Conservation (phyloP, 1,140 invertebrate genomes). For the Helicoverpa zea region DNA sequence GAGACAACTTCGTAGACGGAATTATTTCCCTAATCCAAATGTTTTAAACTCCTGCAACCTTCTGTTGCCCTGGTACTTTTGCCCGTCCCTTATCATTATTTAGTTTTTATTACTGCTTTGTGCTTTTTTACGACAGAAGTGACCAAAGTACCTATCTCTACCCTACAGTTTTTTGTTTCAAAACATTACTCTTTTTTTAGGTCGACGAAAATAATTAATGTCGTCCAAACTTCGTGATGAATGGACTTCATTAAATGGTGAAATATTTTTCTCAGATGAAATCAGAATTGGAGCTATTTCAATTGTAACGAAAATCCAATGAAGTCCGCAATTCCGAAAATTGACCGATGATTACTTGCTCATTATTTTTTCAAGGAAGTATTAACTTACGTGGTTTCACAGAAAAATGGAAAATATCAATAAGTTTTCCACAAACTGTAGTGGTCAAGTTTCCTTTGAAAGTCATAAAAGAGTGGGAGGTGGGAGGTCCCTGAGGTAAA, state of each 20-base stretch:
- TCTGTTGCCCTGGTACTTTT: slow-evolving; percentile 18
- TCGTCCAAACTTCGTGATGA: slow-evolving; percentile 14
- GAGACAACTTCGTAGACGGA: slow-evolving; percentile 14
- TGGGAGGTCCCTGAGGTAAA: slow-evolving; percentile 12
- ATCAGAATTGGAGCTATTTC: not conserved
- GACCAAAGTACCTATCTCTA: slow-evolving; percentile 5
- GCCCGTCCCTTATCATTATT: slow-evolving; percentile 39
- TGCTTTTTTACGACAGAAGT: slow-evolving; percentile 31
- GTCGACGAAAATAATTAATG: slow-evolving; percentile 29
- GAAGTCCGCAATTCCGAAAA: not conserved
- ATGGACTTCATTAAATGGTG: slow-evolving; percentile 30
- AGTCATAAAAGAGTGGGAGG: not conserved
- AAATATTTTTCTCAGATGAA: not conserved
- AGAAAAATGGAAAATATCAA: too few relatives aligned
- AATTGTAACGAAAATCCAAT: not conserved
- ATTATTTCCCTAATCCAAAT: slow-evolving; percentile 42
- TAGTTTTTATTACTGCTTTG: slow-evolving; percentile 38
- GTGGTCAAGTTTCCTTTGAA: slow-evolving; percentile 1
- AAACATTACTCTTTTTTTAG: slow-evolving; percentile 35
- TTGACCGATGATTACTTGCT: not conserved
- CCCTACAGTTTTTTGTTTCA: slow-evolving; percentile 32
- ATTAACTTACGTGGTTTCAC: not conserved
- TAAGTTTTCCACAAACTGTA: not conserved
- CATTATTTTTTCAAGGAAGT: not conserved
- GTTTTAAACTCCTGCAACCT: slow-evolving; percentile 38